Evolutionary conservation across 2,797 vertebrate genomes (phyloP).

Genomic region (Spinus olivaceus): DNA sequence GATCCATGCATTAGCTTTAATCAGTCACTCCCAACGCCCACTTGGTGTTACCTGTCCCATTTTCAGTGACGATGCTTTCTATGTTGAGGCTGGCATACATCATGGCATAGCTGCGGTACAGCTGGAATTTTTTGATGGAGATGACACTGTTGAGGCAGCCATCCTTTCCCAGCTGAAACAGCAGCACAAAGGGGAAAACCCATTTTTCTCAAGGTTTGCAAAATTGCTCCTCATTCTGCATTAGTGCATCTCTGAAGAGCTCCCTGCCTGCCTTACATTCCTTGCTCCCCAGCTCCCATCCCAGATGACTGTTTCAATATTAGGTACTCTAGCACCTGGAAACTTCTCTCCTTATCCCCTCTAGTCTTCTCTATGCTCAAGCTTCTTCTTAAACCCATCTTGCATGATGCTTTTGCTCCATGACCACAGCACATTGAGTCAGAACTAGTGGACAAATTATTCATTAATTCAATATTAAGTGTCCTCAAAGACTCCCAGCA

Average conservation of each 20-base stretch:
- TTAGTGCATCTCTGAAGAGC: background rate
- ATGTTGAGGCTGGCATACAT: background rate
- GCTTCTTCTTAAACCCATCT: background rate
- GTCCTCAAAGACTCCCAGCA: background rate
- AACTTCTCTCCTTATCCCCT: background rate
- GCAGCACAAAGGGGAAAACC: background rate
- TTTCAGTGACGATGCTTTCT: conserved; percentile 38
- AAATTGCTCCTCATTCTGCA: background rate
- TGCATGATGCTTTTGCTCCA: background rate
- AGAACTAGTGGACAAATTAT: background rate
- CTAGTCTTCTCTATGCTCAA: background rate
- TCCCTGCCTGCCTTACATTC: background rate
- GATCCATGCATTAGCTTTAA: background rate
- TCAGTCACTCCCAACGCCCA: background rate
- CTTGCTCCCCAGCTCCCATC: background rate
- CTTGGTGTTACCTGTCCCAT: conserved; percentile 58
- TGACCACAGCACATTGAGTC: background rate
- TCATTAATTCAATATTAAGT: background rate
- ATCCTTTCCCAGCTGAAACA: conserved; percentile 55
- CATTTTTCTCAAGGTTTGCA: background rate
- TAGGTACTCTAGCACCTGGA: background rate
- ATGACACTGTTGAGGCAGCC: conserved; percentile 44
- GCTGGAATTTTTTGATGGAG: conserved; percentile 10
- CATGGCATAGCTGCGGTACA: conserved; percentile 31
- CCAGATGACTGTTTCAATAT: background rate